A percentile compares a stretch with the other conserved stretches of the same genome.
Evolutionary conservation across 2,888 invertebrate genomes (phyloP).

Genomic region (Microctonus aethiopoides): DNA sequence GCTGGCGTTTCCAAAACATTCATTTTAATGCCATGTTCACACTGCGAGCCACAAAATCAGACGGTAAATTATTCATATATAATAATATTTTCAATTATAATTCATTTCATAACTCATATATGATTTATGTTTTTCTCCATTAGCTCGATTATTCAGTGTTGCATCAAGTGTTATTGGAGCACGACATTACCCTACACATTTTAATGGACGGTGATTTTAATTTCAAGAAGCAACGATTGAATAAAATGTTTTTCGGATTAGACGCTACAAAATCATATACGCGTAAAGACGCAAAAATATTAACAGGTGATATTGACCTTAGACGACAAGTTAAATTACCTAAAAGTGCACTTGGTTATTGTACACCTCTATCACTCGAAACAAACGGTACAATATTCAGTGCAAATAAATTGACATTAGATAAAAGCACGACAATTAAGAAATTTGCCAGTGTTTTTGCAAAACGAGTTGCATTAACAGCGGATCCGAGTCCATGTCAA

Average conservation of each 20-base stretch:
- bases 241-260: conserved; percentile 82
- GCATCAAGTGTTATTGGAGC: conserved; percentile 83
- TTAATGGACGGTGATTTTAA: conserved; percentile 85
- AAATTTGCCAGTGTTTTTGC: conserved; percentile 76
- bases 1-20: conserved; percentile 87
- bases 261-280: conserved; percentile 83
- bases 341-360: conserved; percentile 81
- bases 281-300: conserved; percentile 77
- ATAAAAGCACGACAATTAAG: conserved; percentile 71
- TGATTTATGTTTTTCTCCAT: conserved; percentile 43
- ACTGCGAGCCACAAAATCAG: conserved; percentile 77
- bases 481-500: conserved; percentile 72
- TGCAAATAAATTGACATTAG: conserved; percentile 71
- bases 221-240: conserved; percentile 77
- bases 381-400: conserved; percentile 84
- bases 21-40: conserved; percentile 82
- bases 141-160: conserved; percentile 86
- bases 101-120: not conserved
- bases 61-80: conserved; percentile 69
- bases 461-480: conserved; percentile 75
- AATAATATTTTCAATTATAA: conserved; percentile 15
- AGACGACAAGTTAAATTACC: conserved; percentile 80
- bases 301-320: conserved; percentile 79
- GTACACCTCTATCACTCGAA: conserved; percentile 84
- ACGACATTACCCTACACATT: conserved; percentile 83